Percentiles rank a stretch among this genome's conserved stretches.
Evolutionary conservation across 1,140 invertebrate genomes (phyloP).

Genomic region (Harlomillsia oculata): DNA sequence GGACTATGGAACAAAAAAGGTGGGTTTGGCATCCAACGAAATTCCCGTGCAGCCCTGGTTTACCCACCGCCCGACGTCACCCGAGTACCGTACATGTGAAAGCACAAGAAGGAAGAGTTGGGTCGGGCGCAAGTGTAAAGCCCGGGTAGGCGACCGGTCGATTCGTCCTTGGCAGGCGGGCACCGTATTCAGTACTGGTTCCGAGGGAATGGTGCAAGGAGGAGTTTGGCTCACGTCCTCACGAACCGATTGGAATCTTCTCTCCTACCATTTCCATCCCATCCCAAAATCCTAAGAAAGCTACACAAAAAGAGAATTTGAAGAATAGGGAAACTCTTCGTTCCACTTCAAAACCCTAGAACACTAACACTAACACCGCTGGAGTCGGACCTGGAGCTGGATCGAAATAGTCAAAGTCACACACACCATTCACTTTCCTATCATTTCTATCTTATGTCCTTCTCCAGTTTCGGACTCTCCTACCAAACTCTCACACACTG

Average conservation of each 20-base stretch:
- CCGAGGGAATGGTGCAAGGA: slow-evolving; percentile 30
- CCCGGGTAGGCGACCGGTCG: slow-evolving; percentile 1
- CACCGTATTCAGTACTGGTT: slow-evolving; percentile 11
- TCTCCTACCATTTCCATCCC: neutral
- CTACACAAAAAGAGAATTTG: neutral
- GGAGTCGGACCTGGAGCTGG: neutral
- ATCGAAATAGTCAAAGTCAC: no score
- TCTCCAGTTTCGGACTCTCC: no score
- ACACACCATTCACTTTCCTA: no score
- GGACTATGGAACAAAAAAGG: no score
- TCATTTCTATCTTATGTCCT: no score
- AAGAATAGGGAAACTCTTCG: slow-evolving; percentile 4
- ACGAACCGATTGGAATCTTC: slow-evolving; percentile 3
- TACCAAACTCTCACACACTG: no score
- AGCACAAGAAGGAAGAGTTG: neutral
- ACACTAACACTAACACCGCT: no score
- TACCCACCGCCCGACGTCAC: no score
- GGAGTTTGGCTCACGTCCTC: slow-evolving; percentile 10
- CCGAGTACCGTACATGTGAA: no score
- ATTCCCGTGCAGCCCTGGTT: no score
- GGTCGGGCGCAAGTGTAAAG: slow-evolving; percentile 13
- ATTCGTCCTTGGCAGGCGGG: slow-evolving; percentile 16
- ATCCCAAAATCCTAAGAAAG: slow-evolving; percentile 3
- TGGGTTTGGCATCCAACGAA: no score
- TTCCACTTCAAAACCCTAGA: no score